Base-by-base conservation (phyloP, 2,797 vertebrate genomes). In the Sternarchorhynchus goeldii region DNA sequence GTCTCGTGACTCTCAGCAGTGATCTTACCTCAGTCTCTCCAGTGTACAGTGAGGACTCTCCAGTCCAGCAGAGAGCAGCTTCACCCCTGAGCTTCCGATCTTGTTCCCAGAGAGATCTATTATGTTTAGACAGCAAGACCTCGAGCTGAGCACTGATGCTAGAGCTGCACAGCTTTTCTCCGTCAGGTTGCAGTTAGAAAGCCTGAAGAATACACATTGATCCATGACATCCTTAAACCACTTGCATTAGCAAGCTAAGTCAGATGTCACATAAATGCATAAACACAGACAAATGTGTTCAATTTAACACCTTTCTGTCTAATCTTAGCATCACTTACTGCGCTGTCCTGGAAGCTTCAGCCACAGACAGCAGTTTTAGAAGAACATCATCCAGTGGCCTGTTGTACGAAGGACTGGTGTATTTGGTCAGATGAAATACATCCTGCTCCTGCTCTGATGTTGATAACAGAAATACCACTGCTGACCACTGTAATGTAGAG, bases 391-490 rank as follows among this genome's bases (percentile, higher is more conserved):
- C 58, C 55, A 29, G 16, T 50, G 8, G 41, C 12, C 3, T 4
- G n/a, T 25, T 25, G 25, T 25, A 25, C 25, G 1, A 25, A 25
- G 25, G 25, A 25, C 25, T 25, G 25, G 25, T 25, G 25, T 63
- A 74, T 59, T 59, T 41, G 6, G 10, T 12, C 1, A 74, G 36
- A 36, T 32, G 36, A 63, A 74, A 74, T 50, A n/a, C 58, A 2
- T 74, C 72, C 7, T 63, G 39, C 0, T 58, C 18, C 3, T 63
- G 0, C 10, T 5, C 10, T 31, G 72, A 74, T 4, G 72, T 74
- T 36, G 63, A 21, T 63, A 74, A 21, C 5, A 74, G 58, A 74
- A 74, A 74, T 16, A 50, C 72, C 57, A 74, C 21, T 50, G 70
- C 70, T 25, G 70, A 73, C 72, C 72, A 62, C 71, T 18, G 71